phyloP scores from a whole-genome alignment of 2,797 vertebrate species.

The Morus bassanus region DNA sequence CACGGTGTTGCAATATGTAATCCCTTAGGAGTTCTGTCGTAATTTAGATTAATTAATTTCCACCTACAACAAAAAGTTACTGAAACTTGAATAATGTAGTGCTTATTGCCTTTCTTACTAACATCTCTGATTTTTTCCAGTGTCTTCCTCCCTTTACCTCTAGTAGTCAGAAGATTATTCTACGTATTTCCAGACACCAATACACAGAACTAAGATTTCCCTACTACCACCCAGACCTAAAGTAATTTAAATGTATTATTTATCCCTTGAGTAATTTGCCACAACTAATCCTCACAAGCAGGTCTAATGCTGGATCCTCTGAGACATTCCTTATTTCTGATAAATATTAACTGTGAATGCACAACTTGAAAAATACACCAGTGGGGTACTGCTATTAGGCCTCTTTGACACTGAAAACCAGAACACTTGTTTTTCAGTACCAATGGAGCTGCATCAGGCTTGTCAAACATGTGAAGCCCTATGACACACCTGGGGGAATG shows the following conservation, averaged over 20 bases:
- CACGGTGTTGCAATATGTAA: background rate
- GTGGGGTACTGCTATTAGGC: background rate
- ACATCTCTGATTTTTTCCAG: background rate
- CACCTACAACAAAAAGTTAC: background rate
- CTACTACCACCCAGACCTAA: slow-evolving; percentile 1
- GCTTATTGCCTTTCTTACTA: background rate
- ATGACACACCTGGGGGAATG: fast-evolving
- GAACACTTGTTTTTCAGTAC: background rate
- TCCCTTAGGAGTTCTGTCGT: background rate
- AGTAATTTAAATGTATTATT: slow-evolving; percentile 56
- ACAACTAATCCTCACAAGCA: slow-evolving; percentile 52
- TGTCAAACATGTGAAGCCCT: background rate
- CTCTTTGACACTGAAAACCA: background rate
- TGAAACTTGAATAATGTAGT: background rate
- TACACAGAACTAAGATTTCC: background rate
- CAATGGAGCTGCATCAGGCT: background rate
- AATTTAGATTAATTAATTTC: slow-evolving; percentile 51
- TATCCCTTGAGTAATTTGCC: slow-evolving; percentile 58
- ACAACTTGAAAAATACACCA: slow-evolving; percentile 19
- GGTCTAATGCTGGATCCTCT: slow-evolving; percentile 44
- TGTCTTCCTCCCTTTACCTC: background rate
- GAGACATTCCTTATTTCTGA: slow-evolving; percentile 56
- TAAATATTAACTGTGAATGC: slow-evolving; percentile 45
- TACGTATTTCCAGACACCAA: background rate
- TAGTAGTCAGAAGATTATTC: background rate